Evolutionary conservation across 2,113 vertebrate genomes (phyloP).

Genomic region (Pteronura brasiliensis): DNA sequence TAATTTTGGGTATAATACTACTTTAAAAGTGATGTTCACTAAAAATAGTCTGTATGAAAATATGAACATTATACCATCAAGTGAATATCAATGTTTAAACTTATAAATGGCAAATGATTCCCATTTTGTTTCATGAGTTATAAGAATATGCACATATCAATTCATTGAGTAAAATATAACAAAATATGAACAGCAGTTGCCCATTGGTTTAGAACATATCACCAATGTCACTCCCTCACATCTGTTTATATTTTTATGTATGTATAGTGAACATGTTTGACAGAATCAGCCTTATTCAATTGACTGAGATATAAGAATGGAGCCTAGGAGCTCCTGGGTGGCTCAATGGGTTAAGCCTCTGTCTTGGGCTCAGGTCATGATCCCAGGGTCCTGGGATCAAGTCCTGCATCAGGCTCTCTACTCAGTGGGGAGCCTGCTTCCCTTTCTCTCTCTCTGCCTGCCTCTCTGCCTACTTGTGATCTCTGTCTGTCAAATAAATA

Average conservation of each 20-base stretch:
- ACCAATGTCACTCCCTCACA: neutral
- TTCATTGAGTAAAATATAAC: neutral
- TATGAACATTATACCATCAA: neutral
- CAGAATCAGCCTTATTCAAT: neutral
- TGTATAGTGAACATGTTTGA: neutral
- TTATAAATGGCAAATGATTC: neutral
- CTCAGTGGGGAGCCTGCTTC: no score
- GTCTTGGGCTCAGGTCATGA: no score
- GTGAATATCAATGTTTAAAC: neutral
- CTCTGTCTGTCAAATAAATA: no score
- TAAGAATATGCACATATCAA: neutral
- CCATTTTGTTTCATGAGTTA: neutral
- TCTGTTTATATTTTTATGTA: neutral
- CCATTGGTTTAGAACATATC: neutral
- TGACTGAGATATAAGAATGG: neutral
- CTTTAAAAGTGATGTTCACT: neutral
- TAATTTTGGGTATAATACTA: neutral
- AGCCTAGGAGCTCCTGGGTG: no score
- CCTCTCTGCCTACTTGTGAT: no score
- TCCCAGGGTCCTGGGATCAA: no score
- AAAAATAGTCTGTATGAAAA: neutral
- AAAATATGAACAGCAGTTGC: neutral
- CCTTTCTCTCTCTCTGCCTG: no score
- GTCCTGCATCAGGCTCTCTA: no score
- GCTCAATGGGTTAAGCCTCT: no score